Evolutionary conservation across 2,113 vertebrate species (phyloP), one percentile per base, ranked within the genome.

Genomic region (Fukomys damarensis): DNA sequence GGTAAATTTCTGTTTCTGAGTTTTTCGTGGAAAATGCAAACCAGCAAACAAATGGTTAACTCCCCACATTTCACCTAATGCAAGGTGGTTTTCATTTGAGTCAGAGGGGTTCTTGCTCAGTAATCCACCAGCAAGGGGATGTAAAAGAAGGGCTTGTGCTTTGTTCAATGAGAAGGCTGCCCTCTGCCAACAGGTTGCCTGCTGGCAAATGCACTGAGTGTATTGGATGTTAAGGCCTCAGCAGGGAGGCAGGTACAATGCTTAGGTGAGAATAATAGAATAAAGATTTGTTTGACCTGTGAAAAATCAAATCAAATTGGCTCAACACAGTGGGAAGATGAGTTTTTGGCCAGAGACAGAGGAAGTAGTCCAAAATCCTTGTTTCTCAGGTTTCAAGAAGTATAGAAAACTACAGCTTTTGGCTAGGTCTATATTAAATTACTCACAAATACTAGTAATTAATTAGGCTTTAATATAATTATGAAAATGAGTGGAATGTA

Each of bases 31-130:
- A 98, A 98, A 98, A 98, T 97, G 97, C 91, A 43, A 35, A 92
- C 97, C 96, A 98, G 98, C 98, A 98, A 98, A 98, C 98, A 98
- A 98, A 99, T 98, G 98, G 98, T 98, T 98, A 98, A 98, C 98
- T 97, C 96, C 98, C 95, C 92, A 84, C 83, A 81, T 97, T 98
- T 98, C 97, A 98, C 96, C 80, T 97, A 95, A 95, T 97, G 96
- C 80, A 87, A 95, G n/a, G 66, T 30, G 96, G 94, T 98, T 98
- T 98, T 97, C 61, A 52, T 98, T 98, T 98, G 98, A 98, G 98
- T 98, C 98, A 98, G 4, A 93, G 86, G 89, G 94, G 92, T 86
- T 92, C 97, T 98, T 98, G 97, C 96, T 98, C 96, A 97, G 98
- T 89, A 22, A 96, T 93, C 97, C 98, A 98, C 43, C 92, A 97